Percentiles rank a stretch among this genome's conserved stretches.
phyloP scores from a whole-genome alignment of 2,113 vertebrate species.

The Lipotes vexillifer region DNA sequence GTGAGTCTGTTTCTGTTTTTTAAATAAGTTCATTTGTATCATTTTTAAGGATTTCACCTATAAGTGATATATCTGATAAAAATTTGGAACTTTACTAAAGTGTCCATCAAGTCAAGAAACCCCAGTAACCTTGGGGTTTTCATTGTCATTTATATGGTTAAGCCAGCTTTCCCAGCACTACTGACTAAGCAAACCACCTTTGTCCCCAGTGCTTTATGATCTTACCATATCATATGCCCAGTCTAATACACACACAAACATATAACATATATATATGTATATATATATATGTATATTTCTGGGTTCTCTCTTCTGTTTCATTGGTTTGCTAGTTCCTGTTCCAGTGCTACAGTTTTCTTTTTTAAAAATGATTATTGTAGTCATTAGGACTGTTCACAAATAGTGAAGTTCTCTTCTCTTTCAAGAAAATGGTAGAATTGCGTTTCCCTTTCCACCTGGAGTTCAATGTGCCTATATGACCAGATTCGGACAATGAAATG shows the following conservation, averaged over 20 bases:
- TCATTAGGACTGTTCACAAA: background rate
- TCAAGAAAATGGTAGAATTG: background rate
- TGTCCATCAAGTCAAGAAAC: background rate
- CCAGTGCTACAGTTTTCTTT: background rate
- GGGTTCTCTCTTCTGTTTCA: background rate
- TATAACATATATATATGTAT: background rate
- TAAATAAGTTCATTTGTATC: background rate
- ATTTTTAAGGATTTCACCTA: background rate
- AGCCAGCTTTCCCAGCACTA: background rate
- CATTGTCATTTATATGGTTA: background rate
- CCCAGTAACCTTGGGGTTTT: background rate
- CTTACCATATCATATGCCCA: background rate
- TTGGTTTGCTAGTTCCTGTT: background rate
- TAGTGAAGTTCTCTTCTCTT: background rate
- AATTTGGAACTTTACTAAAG: background rate
- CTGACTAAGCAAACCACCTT: background rate
- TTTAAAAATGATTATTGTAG: background rate
- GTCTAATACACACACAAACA: background rate
- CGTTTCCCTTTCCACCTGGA: background rate
- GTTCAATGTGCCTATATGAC: background rate
- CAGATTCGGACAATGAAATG: background rate
- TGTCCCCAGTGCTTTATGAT: background rate
- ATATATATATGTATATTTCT: no score
- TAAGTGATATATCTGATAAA: background rate
- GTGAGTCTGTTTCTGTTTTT: background rate